phyloP scores from a whole-genome alignment of 2,888 invertebrate species.

The Dysmachus trigonus region DNA sequence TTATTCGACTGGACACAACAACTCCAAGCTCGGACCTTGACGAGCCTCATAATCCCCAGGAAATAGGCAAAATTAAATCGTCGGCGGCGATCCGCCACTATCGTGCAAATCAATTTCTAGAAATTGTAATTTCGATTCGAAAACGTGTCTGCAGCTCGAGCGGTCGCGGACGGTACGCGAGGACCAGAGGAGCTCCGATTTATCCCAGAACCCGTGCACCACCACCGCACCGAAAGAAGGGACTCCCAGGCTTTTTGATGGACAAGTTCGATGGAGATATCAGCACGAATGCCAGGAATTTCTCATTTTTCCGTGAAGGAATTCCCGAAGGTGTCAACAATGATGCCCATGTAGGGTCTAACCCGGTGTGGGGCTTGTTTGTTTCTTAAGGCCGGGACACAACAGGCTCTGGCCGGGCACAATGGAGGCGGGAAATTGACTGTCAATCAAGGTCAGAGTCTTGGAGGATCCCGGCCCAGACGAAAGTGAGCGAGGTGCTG shows the following conservation, averaged over 20 bases:
- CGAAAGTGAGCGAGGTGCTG: not conserved
- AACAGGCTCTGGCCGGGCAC: not conserved
- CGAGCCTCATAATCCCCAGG: not conserved
- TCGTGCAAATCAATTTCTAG: not conserved
- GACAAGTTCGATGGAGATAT: constrained; percentile 21
- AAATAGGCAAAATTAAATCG: constrained; percentile 16
- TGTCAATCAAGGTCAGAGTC: constrained; percentile 31
- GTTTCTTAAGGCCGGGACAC: not conserved
- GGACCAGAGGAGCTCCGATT: not conserved
- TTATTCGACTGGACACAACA: not conserved
- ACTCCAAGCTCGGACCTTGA: not conserved
- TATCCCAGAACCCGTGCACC: not conserved
- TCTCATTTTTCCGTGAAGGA: not conserved
- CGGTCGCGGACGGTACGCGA: not conserved
- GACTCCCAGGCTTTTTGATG: not conserved
- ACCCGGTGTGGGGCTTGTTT: not conserved
- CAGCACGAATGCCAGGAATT: not conserved
- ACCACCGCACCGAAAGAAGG: not conserved
- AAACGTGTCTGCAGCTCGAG: not conserved
- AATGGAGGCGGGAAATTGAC: constrained; percentile 31
- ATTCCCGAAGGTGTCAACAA: constrained; percentile 34
- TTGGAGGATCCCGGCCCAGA: not conserved
- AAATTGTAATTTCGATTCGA: not conserved
- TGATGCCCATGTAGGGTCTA: not conserved
- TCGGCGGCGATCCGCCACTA: not conserved